Conservation (phyloP, 2,888 invertebrate species). For the Ectemnius cavifrons region DNA sequence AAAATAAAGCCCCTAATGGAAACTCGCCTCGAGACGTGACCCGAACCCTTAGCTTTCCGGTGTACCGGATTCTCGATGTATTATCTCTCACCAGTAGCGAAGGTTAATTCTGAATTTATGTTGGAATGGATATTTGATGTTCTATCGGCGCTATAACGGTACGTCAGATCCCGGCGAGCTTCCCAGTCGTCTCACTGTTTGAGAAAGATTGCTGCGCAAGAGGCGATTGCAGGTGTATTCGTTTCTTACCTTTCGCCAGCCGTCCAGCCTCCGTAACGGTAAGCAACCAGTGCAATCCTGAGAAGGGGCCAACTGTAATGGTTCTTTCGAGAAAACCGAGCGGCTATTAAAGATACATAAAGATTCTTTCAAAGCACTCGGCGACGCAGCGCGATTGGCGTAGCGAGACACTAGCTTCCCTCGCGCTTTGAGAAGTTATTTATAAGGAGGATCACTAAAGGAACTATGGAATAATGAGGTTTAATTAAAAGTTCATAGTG, state of each 20-base stretch:
- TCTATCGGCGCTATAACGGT: not conserved
- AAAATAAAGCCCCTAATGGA: slow-evolving; percentile 11
- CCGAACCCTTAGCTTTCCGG: not conserved
- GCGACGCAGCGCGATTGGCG: not conserved
- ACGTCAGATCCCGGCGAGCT: not conserved
- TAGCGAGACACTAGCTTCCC: not conserved
- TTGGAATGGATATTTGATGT: not conserved
- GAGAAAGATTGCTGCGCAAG: not conserved
- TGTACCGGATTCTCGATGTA: not conserved
- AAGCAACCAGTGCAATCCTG: slow-evolving; percentile 34
- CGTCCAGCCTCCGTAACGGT: not conserved
- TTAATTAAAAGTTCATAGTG: slow-evolving; percentile 11
- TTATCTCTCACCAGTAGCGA: not conserved
- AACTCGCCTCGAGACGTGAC: slow-evolving; percentile 1
- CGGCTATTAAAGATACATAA: slow-evolving; percentile 10
- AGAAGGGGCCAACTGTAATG: slow-evolving; percentile 40
- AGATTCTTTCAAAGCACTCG: slow-evolving; percentile 23
- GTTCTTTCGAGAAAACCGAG: slow-evolving; percentile 27
- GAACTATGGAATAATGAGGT: no score
- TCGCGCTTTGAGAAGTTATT: no score
- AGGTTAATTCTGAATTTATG: not conserved
- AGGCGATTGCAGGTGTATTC: slow-evolving; percentile 2
- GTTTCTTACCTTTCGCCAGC: not conserved
- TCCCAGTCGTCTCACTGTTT: not conserved
- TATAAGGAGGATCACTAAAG: no score